Conservation (phyloP, 2,888 invertebrate genomes). For the Lissocephala sabroskyi region DNA sequence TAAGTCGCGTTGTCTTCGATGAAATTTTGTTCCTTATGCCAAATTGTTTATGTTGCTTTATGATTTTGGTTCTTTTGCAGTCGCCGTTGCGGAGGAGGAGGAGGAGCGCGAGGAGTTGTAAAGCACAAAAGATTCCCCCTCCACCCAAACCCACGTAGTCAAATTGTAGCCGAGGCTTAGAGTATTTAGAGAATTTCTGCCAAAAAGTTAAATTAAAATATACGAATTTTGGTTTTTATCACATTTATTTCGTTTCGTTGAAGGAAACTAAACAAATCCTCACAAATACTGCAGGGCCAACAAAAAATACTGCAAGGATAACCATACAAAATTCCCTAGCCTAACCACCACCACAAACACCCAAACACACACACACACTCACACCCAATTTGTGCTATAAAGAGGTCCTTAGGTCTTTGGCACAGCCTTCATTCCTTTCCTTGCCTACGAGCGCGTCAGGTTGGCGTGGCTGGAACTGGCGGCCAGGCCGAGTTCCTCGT, state of each 20-base stretch:
- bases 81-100: slow-evolving; percentile 3
- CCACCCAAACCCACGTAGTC: slow-evolving; percentile 18
- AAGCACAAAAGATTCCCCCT: slow-evolving; percentile 7
- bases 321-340: no score
- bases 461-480: slow-evolving; percentile 63
- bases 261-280: no score
- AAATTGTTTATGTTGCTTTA: neutral
- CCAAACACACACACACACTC: neutral
- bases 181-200: slow-evolving; percentile 18
- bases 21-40: neutral
- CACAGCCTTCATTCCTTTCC: neutral
- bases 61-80: slow-evolving; percentile 22
- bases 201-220: slow-evolving; percentile 14
- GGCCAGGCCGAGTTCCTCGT: slow-evolving; percentile 68
- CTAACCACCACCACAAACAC: no score
- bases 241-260: neutral
- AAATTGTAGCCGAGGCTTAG: slow-evolving; percentile 25
- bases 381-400: neutral
- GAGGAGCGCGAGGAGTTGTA: slow-evolving; percentile 23
- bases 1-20: slow-evolving; percentile 31
- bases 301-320: no score
- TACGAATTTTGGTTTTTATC: neutral
- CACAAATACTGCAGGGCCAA: no score
- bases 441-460: slow-evolving; percentile 40
- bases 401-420: neutral